Conservation (phyloP, 53 echinoderm and acorn worm genomes). For the Apostichopus leukothele region DNA sequence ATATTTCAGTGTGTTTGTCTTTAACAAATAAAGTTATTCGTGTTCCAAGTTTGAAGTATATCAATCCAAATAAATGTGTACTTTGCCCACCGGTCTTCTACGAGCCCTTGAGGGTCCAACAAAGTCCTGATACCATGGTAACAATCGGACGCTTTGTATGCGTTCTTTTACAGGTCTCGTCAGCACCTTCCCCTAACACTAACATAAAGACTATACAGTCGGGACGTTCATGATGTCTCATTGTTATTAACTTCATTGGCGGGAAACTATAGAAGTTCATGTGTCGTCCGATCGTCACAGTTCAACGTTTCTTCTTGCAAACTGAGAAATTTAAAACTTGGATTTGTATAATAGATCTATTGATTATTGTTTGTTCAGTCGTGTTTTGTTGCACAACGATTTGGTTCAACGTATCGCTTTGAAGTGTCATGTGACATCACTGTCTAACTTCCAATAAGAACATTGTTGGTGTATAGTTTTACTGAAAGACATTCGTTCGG, state of each 20-base stretch:
- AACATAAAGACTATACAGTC: not conserved
- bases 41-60: conserved; percentile 7
- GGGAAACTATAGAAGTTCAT: not conserved
- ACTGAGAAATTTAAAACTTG: not conserved
- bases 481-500: too few relatives aligned
- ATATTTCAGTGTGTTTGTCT: not conserved
- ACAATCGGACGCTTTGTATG: not conserved
- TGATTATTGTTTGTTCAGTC: not conserved
- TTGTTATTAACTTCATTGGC: too few relatives aligned
- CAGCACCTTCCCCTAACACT: too few relatives aligned
- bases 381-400: not conserved
- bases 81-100: not conserved
- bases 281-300: not conserved
- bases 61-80: conserved; percentile 19
- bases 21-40: conserved; percentile 22
- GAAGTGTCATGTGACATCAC: not conserved
- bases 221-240: not conserved
- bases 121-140: not conserved
- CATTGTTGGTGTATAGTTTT: not conserved
- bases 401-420: not conserved
- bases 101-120: not conserved
- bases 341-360: not conserved
- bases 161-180: not conserved
- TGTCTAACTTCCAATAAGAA: not conserved
- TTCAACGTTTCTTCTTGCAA: not conserved